Evolutionary conservation across 1,140 invertebrate species (phyloP).

Genomic region (Prorops nasuta): DNA sequence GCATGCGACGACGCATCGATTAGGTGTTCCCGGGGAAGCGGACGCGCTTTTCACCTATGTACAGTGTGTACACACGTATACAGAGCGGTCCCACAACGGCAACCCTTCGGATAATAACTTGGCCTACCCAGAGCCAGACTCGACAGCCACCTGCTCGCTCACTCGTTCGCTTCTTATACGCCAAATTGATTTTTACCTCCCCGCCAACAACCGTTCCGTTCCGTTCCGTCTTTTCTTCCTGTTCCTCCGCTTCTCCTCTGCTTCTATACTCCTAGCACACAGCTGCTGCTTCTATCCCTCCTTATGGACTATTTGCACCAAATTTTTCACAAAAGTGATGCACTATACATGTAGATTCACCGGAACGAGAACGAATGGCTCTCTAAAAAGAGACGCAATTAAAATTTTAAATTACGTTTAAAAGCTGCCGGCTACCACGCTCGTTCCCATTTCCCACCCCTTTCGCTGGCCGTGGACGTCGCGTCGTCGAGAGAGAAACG

Average conservation of each 20-base stretch:
- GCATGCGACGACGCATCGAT: constrained; percentile 54
- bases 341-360: too few relatives aligned
- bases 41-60: not conserved
- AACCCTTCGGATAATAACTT: constrained; percentile 16
- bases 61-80: not conserved
- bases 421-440: constrained; percentile 27
- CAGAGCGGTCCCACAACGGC: not conserved
- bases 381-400: constrained; percentile 36
- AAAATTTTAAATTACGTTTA: constrained; percentile 49
- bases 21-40: constrained; percentile 35
- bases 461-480: too few relatives aligned
- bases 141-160: constrained; percentile 28
- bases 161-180: constrained; percentile 6
- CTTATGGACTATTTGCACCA: too few relatives aligned
- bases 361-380: not conserved
- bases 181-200: constrained; percentile 22
- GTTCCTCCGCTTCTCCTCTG: not conserved
- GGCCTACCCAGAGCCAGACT: constrained; percentile 3
- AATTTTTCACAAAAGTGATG: too few relatives aligned
- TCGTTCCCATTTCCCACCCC: not conserved
- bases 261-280: too few relatives aligned
- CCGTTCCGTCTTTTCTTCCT: not conserved
- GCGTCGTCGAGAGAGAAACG: too few relatives aligned
- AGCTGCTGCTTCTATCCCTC: too few relatives aligned
- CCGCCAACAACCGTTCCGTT: not conserved